Conservation (phyloP, 2,888 invertebrate species). For the Ichneumon xanthorius region DNA sequence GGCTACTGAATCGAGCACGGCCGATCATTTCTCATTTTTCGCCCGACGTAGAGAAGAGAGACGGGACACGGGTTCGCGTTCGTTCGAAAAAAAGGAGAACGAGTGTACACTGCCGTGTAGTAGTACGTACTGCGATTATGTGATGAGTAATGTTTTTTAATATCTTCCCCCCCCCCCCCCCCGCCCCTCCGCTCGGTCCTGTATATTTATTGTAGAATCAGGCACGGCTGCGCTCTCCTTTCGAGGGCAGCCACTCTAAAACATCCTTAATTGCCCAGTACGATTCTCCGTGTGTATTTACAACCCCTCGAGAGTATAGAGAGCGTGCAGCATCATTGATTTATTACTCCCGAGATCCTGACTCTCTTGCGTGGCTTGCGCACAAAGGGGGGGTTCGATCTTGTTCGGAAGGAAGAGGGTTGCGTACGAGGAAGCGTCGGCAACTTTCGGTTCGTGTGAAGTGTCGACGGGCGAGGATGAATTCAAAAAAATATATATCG, state of each 20-base stretch:
- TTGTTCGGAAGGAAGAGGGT: constrained; percentile 67
- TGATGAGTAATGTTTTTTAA: constrained; percentile 85
- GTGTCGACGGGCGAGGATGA: constrained; percentile 20
- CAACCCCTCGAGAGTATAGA: constrained; percentile 68
- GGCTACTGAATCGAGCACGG: constrained; percentile 77
- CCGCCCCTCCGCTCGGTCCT: constrained; percentile 49
- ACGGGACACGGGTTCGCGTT: constrained; percentile 24
- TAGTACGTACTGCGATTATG: constrained; percentile 80
- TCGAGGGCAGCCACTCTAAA: constrained; percentile 83
- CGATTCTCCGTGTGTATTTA: constrained; percentile 75
- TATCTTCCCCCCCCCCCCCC: constrained; percentile 76
- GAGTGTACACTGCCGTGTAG: constrained; percentile 62
- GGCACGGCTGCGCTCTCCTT: constrained; percentile 61
- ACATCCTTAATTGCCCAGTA: constrained; percentile 84
- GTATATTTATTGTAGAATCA: constrained; percentile 59
- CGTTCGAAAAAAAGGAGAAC: constrained; percentile 51
- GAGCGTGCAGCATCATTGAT: constrained; percentile 77
- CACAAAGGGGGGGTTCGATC: constrained; percentile 71
- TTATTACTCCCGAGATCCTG: constrained; percentile 73
- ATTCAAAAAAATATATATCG: neutral
- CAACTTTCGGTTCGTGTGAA: constrained; percentile 41
- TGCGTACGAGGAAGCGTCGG: constrained; percentile 6
- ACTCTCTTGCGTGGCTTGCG: constrained; percentile 37
- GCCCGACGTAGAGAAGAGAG: constrained; percentile 70
- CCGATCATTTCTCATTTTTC: constrained; percentile 84